Conservation (phyloP, 1,140 invertebrate genomes). For the Caenorhabditis remanei region DNA sequence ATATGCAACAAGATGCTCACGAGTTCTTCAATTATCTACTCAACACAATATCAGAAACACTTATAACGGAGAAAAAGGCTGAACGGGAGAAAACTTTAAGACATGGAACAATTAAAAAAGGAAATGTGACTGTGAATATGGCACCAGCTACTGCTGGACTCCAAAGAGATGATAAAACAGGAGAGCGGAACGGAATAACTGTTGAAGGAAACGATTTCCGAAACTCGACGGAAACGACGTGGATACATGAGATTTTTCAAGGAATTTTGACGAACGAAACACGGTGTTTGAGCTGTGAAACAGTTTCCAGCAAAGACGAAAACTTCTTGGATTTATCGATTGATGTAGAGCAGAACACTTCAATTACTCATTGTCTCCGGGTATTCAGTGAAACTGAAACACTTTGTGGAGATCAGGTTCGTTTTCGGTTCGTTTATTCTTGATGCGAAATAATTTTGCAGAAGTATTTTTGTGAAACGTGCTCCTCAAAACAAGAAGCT, state of each 20-base stretch:
- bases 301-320: slow-evolving; percentile 97
- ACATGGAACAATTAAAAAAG: slow-evolving; percentile 45
- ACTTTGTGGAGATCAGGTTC: slow-evolving; percentile 89
- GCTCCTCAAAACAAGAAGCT: slow-evolving; percentile 98
- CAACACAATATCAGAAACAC: slow-evolving; percentile 85
- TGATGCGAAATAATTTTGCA: slow-evolving; percentile 77
- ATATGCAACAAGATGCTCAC: slow-evolving; percentile 99
- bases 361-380: slow-evolving; percentile 95
- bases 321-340: slow-evolving; percentile 99
- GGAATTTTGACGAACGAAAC: slow-evolving; percentile 99
- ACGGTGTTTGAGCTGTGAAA: slow-evolving; percentile 98
- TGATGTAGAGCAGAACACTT: slow-evolving; percentile 98
- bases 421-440: neutral
- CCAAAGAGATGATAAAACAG: neutral
- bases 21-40: slow-evolving; percentile 99
- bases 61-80: slow-evolving; percentile 83
- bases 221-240: slow-evolving; percentile 79
- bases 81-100: slow-evolving; percentile 56
- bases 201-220: neutral
- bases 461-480: slow-evolving; percentile 99
- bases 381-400: slow-evolving; percentile 99
- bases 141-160: slow-evolving; percentile 11
- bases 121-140: slow-evolving; percentile 40
- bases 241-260: slow-evolving; percentile 99
- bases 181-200: slow-evolving; percentile 35